These are phyloP conservation scores for Dicaeum eximium DNA, from an alignment of 2,113 vertebrate species.

Conservation along the genomic window DNA sequence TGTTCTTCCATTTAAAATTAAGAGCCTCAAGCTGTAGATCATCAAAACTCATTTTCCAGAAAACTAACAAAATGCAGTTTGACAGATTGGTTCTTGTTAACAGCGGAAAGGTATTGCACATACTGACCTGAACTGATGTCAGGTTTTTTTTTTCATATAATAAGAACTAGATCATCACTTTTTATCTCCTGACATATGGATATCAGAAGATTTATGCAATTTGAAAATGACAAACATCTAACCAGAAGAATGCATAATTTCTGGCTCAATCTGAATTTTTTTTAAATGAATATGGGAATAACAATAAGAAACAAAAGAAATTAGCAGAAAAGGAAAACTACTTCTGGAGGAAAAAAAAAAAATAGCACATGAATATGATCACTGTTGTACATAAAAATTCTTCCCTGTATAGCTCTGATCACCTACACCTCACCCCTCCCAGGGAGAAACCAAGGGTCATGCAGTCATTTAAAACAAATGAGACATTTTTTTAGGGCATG, in stretches of 20 bases:
- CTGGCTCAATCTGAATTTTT: neutral
- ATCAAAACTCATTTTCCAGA: neutral
- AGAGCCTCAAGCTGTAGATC: neutral
- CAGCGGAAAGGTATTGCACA: neutral
- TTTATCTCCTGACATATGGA: neutral
- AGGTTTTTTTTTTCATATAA: neutral
- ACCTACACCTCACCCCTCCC: fast-evolving
- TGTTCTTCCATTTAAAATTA: conserved; percentile 5
- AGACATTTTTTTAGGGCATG: neutral
- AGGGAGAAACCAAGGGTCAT: fast-evolving
- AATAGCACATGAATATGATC: neutral
- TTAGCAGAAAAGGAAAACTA: neutral
- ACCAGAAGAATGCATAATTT: neutral
- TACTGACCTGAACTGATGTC: neutral
- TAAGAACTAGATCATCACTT: neutral
- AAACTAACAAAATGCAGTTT: neutral
- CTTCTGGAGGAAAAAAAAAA: neutral
- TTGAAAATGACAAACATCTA: neutral
- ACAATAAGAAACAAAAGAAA: neutral
- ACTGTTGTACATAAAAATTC: neutral
- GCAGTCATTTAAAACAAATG: neutral
- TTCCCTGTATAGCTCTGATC: neutral
- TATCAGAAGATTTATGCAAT: neutral
- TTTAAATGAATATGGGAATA: neutral
- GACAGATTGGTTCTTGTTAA: neutral